These are phyloP conservation scores for Myotis yumanensis DNA, from an alignment of 2,113 vertebrate species.

Conservation along the genomic window DNA sequence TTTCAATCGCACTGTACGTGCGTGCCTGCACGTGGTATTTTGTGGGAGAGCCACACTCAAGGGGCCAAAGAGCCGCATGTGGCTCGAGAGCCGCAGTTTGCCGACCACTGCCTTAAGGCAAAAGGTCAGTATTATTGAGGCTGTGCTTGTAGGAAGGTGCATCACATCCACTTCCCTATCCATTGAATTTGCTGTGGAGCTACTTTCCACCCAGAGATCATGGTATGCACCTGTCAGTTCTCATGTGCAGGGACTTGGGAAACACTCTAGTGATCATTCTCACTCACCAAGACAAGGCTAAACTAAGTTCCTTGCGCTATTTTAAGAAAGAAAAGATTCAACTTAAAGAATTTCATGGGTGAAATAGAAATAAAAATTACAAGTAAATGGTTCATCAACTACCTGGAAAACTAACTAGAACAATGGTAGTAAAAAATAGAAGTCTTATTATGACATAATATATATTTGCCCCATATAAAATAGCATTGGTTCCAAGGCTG, in stretches of 20 bases:
- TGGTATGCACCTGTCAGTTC: not conserved
- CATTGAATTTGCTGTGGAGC: no score
- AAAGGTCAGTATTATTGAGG: not conserved
- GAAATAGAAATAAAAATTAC: not conserved
- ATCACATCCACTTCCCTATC: not conserved
- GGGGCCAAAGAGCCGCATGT: no score
- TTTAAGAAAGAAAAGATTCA: not conserved
- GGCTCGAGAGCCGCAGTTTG: no score
- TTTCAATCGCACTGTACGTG: no score
- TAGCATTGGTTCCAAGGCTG: not conserved
- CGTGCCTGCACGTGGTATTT: no score
- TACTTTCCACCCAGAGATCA: not conserved
- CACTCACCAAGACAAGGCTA: not conserved
- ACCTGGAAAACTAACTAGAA: not conserved
- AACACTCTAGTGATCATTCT: no score
- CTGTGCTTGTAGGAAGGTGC: not conserved
- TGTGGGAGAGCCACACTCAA: no score
- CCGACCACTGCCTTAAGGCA: not conserved
- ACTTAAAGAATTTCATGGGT: not conserved
- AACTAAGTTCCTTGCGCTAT: not conserved
- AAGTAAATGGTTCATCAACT: not conserved
- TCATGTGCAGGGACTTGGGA: not conserved
- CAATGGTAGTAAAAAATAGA: not conserved
- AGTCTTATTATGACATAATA: not conserved
- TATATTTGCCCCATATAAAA: not conserved